These are phyloP conservation scores for Hypothenemus hampei DNA, from an alignment of 1,140 invertebrate species.

Conservation along the genomic window DNA sequence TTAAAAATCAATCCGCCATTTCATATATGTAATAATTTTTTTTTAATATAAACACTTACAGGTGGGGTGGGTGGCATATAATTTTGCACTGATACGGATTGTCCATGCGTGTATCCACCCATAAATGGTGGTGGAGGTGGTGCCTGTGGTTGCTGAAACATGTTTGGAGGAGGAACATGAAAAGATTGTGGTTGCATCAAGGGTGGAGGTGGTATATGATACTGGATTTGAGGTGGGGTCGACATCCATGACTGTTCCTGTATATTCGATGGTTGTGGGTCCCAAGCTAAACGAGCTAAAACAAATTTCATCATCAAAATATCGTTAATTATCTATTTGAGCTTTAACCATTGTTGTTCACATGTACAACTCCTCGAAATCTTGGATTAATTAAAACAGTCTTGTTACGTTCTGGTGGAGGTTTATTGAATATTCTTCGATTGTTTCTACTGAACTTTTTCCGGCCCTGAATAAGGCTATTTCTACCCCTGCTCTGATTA, in stretches of 20 bases:
- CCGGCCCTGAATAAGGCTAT: no score
- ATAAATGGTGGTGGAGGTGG: neutral
- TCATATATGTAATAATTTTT: no score
- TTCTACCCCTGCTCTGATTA: conserved; percentile 1
- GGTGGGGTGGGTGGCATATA: no score
- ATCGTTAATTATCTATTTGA: neutral
- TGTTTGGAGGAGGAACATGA: neutral
- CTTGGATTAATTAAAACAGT: conserved; percentile 30
- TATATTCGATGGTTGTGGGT: conserved; percentile 11
- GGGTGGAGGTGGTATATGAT: conserved; percentile 7
- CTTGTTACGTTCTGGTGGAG: conserved; percentile 18
- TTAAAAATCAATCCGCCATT: no score
- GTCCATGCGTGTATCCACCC: neutral
- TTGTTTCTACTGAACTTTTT: neutral
- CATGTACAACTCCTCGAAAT: conserved; percentile 27
- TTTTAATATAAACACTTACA: no score
- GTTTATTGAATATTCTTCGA: neutral
- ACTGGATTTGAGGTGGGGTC: conserved; percentile 3
- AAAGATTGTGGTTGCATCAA: neutral
- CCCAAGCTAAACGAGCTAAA: conserved; percentile 25
- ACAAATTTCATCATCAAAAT: conserved; percentile 8
- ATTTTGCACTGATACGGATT: no score
- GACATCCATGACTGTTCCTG: conserved; percentile 11
- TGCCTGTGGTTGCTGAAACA: neutral
- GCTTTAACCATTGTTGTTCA: conserved; percentile 23